Conservation (phyloP, 2,797 vertebrate species). For the Coilia nasus region DNA sequence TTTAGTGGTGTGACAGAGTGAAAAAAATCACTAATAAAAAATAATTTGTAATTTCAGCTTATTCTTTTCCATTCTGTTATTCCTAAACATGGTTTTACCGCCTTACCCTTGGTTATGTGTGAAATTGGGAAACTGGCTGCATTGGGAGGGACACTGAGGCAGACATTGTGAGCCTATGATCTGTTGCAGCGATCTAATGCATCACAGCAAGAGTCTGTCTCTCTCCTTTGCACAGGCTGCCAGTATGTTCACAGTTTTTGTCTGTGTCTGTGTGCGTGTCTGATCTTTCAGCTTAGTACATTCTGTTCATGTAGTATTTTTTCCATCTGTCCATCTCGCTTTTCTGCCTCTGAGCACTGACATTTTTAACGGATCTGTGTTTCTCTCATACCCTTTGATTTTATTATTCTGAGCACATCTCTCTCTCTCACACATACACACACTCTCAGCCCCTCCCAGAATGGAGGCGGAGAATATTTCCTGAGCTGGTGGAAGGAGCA, state of each 20-base stretch:
- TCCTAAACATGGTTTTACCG: background rate
- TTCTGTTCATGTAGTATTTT: background rate
- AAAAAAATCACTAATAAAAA: too few relatives aligned
- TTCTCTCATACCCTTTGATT: slow-evolving; percentile 33
- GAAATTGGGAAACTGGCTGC: background rate
- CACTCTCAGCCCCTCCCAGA: slow-evolving; percentile 54
- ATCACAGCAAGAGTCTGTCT: background rate
- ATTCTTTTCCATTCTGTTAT: too few relatives aligned
- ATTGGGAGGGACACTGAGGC: background rate
- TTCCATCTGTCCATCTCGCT: background rate
- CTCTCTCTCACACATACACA: slow-evolving; percentile 3
- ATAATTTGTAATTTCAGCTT: too few relatives aligned
- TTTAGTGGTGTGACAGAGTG: too few relatives aligned
- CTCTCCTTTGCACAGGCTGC: background rate
- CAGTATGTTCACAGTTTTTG: background rate
- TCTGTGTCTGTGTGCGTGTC: background rate
- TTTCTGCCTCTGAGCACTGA: background rate
- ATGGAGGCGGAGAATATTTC: slow-evolving; percentile 74
- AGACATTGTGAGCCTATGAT: background rate
- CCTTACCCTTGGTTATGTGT: background rate
- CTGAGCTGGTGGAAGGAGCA: slow-evolving; percentile 75
- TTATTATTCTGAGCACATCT: slow-evolving; percentile 21
- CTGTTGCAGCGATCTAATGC: background rate
- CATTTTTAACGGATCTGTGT: slow-evolving; percentile 28
- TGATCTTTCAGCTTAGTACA: background rate